phyloP scores from a whole-genome alignment of 2,797 vertebrate genomes.

The Xenops minutus region DNA sequence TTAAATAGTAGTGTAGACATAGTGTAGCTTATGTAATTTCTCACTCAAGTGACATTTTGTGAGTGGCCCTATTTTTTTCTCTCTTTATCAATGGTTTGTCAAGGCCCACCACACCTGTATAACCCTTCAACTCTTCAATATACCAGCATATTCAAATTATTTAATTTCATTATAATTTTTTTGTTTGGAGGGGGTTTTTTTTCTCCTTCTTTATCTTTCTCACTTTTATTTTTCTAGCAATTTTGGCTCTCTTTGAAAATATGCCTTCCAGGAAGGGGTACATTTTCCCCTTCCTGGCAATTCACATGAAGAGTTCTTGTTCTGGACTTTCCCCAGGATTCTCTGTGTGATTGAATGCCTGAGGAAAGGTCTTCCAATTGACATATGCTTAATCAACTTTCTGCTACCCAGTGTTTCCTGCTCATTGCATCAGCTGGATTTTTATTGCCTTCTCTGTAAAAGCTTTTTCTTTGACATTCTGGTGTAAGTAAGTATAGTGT shows the following conservation, averaged over 20 bases:
- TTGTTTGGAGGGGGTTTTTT: rapidly evolving
- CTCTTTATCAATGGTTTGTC: neutral
- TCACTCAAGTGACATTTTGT: neutral
- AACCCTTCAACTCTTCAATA: neutral
- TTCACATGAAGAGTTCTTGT: neutral
- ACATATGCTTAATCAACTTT: neutral
- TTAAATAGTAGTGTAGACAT: neutral
- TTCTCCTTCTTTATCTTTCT: neutral
- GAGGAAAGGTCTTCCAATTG: neutral
- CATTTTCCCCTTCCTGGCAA: neutral
- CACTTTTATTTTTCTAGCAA: neutral
- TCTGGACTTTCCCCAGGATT: neutral
- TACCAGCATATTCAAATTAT: neutral
- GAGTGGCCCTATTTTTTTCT: rapidly evolving
- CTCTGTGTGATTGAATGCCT: neutral
- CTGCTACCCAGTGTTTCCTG: neutral
- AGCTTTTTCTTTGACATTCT: neutral
- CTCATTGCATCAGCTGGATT: neutral
- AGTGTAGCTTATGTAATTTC: neutral
- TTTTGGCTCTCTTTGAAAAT: neutral
- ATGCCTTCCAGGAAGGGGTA: neutral
- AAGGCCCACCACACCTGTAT: neutral
- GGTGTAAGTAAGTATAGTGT: neutral
- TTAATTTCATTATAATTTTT: neutral
- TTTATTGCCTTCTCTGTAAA: neutral